Conservation (phyloP, 2,888 invertebrate species). For the Drosophila mercatorum region DNA sequence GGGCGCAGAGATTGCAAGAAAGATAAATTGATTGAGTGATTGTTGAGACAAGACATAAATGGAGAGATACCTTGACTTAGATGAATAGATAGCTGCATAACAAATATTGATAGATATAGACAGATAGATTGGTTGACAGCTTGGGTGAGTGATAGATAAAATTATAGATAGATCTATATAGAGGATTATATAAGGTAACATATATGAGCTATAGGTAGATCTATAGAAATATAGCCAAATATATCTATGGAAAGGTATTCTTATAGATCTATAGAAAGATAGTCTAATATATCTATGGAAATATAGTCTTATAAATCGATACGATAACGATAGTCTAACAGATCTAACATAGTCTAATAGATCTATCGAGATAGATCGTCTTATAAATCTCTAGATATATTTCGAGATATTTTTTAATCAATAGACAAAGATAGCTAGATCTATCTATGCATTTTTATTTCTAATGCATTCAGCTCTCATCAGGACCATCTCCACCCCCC, state of each 20-base stretch:
- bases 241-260: too few species aligned
- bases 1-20: neutral
- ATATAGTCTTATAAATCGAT: too few species aligned
- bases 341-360: too few species aligned
- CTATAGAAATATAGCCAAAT: too few species aligned
- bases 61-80: neutral
- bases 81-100: neutral
- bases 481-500: neutral
- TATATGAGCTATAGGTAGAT: neutral
- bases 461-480: neutral
- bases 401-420: neutral
- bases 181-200: too few species aligned
- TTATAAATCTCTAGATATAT: too few species aligned
- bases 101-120: neutral
- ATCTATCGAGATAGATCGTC: too few species aligned
- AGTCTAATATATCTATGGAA: too few species aligned
- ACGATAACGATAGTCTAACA: too few species aligned
- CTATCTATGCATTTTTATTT: neutral
- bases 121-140: neutral
- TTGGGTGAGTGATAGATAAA: too few species aligned
- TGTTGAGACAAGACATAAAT: neutral
- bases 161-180: neutral
- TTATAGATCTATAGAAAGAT: too few species aligned
- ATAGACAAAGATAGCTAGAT: neutral
- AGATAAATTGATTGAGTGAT: constrained; percentile 1